Percentiles rank a stretch among this genome's conserved stretches.
Evolutionary conservation across 2,888 invertebrate species (phyloP).

Genomic region (Perizoma flavofasciatum): DNA sequence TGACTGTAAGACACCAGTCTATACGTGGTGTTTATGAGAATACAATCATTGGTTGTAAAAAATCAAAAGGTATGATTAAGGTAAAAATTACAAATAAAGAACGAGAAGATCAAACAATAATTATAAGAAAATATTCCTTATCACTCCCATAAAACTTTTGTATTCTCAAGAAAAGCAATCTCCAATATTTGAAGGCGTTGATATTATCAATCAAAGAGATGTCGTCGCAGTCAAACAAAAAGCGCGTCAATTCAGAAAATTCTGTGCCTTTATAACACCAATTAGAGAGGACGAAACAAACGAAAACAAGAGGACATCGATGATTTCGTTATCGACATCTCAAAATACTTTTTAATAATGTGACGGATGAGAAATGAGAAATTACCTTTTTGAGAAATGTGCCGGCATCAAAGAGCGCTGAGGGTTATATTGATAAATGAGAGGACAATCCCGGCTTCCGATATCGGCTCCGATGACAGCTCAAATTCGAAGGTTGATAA

Average conservation of each 20-base stretch:
- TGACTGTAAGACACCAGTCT: too few species aligned
- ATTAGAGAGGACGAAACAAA: slow-evolving; percentile 27
- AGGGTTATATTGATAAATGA: slow-evolving; percentile 53
- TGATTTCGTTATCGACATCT: slow-evolving; percentile 24
- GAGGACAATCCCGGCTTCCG: slow-evolving; percentile 33
- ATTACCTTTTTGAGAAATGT: slow-evolving; percentile 38
- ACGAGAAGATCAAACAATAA: slow-evolving; percentile 21
- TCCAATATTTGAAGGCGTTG: slow-evolving; percentile 18
- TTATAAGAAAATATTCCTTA: slow-evolving; percentile 30
- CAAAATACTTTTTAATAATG: slow-evolving; percentile 24
- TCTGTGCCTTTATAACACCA: slow-evolving; percentile 30
- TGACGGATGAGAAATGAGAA: slow-evolving; percentile 24
- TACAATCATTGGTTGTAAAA: too few species aligned
- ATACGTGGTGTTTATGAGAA: too few species aligned
- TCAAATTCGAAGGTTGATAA: slow-evolving; percentile 35
- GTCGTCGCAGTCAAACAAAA: slow-evolving; percentile 23
- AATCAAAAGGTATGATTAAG: too few species aligned
- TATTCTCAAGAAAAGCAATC: slow-evolving; percentile 24
- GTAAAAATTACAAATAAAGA: too few species aligned
- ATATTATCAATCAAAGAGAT: slow-evolving; percentile 17
- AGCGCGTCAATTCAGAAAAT: slow-evolving; percentile 22
- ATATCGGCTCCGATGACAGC: slow-evolving; percentile 39
- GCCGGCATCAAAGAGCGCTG: slow-evolving; percentile 46
- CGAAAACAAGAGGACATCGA: slow-evolving; percentile 29
- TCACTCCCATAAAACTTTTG: slow-evolving; percentile 18